Conservation (phyloP, 2,888 invertebrate species). For the Teleogryllus oceanicus region DNA sequence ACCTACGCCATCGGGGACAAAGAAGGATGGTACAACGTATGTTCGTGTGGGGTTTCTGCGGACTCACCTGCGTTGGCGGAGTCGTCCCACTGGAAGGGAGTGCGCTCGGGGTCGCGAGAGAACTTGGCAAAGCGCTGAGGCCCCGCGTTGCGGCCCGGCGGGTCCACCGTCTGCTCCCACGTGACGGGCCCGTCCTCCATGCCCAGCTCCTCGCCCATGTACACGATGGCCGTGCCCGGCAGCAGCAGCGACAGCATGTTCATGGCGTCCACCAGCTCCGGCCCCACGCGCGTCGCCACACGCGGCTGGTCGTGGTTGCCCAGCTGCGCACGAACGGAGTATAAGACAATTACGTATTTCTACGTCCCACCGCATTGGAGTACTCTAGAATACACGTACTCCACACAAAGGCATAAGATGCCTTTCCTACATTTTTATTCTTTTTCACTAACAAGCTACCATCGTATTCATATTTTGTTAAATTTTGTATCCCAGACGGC, state of each 20-base stretch:
- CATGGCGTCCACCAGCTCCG: slow-evolving; percentile 62
- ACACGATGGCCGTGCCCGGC: slow-evolving; percentile 74
- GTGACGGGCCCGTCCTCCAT: slow-evolving; percentile 63
- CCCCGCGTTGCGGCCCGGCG: slow-evolving; percentile 53
- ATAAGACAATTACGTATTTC: too few species aligned
- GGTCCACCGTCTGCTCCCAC: slow-evolving; percentile 62
- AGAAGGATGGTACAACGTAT: too few species aligned
- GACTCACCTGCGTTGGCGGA: slow-evolving; percentile 33
- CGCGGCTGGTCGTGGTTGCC: slow-evolving; percentile 68
- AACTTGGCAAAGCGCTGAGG: slow-evolving; percentile 31
- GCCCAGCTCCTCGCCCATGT: slow-evolving; percentile 83
- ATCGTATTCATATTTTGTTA: too few species aligned
- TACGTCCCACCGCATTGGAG: too few species aligned
- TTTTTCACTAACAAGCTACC: too few species aligned
- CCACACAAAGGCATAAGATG: too few species aligned
- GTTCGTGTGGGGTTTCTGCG: too few species aligned
- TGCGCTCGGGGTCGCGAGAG: slow-evolving; percentile 42
- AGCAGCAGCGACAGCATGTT: slow-evolving; percentile 67
- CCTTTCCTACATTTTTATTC: too few species aligned
- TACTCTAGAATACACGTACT: too few species aligned
- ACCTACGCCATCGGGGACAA: too few species aligned
- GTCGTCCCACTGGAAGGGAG: slow-evolving; percentile 45
- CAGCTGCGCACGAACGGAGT: slow-evolving; percentile 40
- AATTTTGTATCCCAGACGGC: too few species aligned
- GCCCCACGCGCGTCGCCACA: slow-evolving; percentile 61